Percentiles rank a stretch among this genome's conserved stretches.
Evolutionary conservation across 2,888 invertebrate genomes (phyloP).

Genomic region (Hetaerina titia): DNA sequence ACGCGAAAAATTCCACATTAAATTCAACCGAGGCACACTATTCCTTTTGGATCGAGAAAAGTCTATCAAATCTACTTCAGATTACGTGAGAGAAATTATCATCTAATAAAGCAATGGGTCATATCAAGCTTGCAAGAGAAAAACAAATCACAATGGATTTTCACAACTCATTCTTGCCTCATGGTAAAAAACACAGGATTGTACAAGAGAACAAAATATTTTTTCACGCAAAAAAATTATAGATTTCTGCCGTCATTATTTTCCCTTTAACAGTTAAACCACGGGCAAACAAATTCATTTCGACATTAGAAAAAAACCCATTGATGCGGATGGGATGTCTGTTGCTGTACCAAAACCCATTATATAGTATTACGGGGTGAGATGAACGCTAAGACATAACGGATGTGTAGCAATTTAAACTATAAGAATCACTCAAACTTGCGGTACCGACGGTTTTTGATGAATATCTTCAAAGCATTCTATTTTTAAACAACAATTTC

Average conservation of each 20-base stretch:
- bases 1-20: too few species aligned
- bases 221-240: neutral
- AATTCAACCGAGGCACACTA: too few species aligned
- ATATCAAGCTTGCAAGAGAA: too few species aligned
- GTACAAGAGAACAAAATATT: too few species aligned
- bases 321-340: neutral
- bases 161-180: too few species aligned
- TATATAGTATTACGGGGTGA: neutral
- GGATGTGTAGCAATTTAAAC: neutral
- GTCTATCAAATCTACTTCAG: too few species aligned
- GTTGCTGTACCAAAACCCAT: neutral
- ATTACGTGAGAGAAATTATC: too few species aligned
- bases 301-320: neutral
- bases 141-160: too few species aligned
- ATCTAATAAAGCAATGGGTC: too few species aligned
- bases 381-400: neutral
- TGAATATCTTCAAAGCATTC: neutral
- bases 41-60: too few species aligned
- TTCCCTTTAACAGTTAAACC: neutral
- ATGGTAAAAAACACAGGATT: too few species aligned
- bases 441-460: neutral
- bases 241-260: neutral
- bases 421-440: neutral
- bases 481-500: slow-evolving; percentile 20
- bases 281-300: neutral